A percentile compares a stretch with the other conserved stretches of the same genome.
Conservation (phyloP, 2,888 invertebrate genomes). For the Lydus trimaculatus region DNA sequence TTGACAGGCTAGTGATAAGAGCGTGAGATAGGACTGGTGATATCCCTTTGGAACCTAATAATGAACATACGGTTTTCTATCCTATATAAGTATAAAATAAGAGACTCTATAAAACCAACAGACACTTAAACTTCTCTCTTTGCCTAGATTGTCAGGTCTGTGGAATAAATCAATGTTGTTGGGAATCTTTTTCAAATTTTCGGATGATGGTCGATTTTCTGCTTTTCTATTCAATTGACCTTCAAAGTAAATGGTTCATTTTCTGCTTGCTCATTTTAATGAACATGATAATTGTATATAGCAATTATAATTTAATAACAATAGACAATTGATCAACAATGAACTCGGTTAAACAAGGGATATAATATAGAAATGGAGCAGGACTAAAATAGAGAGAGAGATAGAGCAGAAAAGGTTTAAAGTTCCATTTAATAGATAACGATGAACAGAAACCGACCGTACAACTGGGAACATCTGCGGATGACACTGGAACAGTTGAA, state of each 20-base stretch:
- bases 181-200: background rate
- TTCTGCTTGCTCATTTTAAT: background rate
- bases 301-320: conserved; percentile 28
- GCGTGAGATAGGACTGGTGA: conserved; percentile 37
- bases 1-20: conserved; percentile 51
- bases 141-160: background rate
- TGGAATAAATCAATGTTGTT: background rate
- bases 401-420: conserved; percentile 9
- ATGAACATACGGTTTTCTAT: conserved; percentile 36
- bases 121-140: conserved; percentile 10
- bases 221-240: conserved; percentile 17
- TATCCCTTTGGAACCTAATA: conserved; percentile 40
- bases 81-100: conserved; percentile 10
- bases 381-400: background rate
- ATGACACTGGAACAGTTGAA: conserved; percentile 2
- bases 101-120: conserved; percentile 19
- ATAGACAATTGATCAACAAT: conserved; percentile 27
- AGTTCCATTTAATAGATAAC: conserved; percentile 29
- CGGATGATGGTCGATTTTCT: background rate
- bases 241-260: conserved; percentile 10
- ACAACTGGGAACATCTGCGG: conserved; percentile 3
- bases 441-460: conserved; percentile 6
- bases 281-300: background rate
- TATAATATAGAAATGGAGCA: background rate
- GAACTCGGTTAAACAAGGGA: background rate